Evolutionary conservation across 2,797 vertebrate species (phyloP).

Genomic region (Bovichtus diacanthus): DNA sequence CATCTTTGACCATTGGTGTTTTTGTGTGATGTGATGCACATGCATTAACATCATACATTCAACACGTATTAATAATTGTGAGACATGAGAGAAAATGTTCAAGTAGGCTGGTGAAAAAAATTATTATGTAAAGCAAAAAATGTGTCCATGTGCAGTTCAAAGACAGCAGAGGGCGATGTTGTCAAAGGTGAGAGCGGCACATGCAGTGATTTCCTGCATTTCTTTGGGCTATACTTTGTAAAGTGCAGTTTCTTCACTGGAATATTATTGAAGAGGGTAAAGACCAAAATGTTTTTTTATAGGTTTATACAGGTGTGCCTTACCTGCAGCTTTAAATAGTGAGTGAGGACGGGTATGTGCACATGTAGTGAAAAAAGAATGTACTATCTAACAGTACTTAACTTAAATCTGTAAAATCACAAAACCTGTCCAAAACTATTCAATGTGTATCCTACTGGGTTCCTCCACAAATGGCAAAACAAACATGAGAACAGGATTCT

Average conservation of each 20-base stretch:
- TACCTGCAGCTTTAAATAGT: not conserved
- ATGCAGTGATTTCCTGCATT: not conserved
- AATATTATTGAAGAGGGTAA: not conserved
- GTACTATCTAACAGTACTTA: not conserved
- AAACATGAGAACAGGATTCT: conserved; percentile 7
- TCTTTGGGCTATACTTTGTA: not conserved
- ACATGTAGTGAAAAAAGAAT: not conserved
- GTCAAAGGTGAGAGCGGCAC: conserved; percentile 51
- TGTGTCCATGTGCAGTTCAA: not conserved
- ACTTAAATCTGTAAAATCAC: not conserved
- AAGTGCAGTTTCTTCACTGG: not conserved
- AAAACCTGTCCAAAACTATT: not conserved
- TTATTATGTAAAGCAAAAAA: too few relatives aligned
- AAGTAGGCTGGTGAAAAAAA: not conserved
- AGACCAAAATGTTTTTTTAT: not conserved
- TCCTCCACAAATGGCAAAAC: conserved; percentile 6
- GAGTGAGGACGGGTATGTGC: not conserved
- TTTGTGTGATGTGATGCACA: not conserved
- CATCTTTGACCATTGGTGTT: not conserved
- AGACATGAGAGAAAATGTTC: not conserved
- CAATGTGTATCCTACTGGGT: not conserved
- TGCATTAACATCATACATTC: not conserved
- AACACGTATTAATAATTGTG: not conserved
- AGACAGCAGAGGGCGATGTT: conserved; percentile 75
- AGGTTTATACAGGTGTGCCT: not conserved